Percentiles rank a stretch among this genome's conserved stretches.
Conservation (phyloP, 2,113 vertebrate genomes). For the Tragelaphus scriptus region DNA sequence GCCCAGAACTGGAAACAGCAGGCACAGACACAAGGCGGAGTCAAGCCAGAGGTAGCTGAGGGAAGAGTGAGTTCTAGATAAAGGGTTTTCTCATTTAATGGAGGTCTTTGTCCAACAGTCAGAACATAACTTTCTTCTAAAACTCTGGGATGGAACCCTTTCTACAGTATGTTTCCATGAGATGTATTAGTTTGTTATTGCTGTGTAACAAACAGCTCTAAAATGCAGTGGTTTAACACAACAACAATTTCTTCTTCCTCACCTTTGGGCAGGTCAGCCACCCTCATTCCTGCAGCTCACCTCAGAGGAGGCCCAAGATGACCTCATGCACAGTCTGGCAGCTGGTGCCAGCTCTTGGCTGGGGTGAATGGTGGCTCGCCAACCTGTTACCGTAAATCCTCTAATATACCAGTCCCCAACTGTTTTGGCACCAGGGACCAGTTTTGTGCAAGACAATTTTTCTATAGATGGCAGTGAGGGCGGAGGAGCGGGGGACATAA, state of each 20-base stretch:
- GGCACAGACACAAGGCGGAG: background rate
- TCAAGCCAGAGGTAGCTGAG: background rate
- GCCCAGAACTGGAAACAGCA: background rate
- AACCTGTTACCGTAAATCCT: background rate
- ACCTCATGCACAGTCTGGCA: background rate
- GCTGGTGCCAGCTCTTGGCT: background rate
- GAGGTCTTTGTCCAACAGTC: background rate
- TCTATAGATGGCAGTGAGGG: background rate
- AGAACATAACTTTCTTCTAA: background rate
- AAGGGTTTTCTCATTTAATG: background rate
- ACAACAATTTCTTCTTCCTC: background rate
- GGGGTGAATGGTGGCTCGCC: background rate
- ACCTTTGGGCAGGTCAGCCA: background rate
- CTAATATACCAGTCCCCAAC: background rate
- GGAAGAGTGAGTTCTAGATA: background rate
- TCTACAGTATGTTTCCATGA: background rate
- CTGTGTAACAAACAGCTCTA: constrained; percentile 4
- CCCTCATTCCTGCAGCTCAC: background rate
- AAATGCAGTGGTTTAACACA: background rate
- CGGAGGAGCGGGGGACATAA: background rate
- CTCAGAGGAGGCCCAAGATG: background rate
- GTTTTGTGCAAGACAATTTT: background rate
- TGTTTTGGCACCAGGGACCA: background rate
- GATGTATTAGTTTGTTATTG: background rate
- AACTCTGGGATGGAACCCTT: background rate